Evolutionary conservation across 1,140 invertebrate species (phyloP).

Genomic region (Drosophila chauvacae): DNA sequence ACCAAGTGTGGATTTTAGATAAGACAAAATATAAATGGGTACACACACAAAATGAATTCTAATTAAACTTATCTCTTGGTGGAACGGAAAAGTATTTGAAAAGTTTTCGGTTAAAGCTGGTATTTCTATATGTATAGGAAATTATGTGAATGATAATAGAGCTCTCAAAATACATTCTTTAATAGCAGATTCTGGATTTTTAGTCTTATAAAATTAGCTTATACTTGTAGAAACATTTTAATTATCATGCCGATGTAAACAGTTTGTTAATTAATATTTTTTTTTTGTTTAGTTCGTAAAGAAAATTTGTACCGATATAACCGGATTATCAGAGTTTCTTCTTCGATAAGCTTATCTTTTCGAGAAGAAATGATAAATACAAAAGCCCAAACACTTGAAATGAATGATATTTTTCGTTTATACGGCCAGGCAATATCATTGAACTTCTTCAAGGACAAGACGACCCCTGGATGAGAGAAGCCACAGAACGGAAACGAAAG

Average conservation of each 20-base stretch:
- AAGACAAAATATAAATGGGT: neutral
- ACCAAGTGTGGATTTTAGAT: constrained; percentile 15
- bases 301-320: constrained; percentile 8
- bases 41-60: neutral
- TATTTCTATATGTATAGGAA: neutral
- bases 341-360: constrained; percentile 4
- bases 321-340: constrained; percentile 6
- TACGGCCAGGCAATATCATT: constrained; percentile 51
- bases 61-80: neutral
- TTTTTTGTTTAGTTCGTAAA: neutral
- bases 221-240: neutral
- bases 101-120: neutral
- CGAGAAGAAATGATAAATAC: constrained; percentile 45
- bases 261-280: constrained; percentile 1
- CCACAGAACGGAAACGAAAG: constrained; percentile 25
- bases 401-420: constrained; percentile 21
- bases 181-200: neutral
- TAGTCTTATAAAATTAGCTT: neutral
- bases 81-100: neutral
- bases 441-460: constrained; percentile 75
- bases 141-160: neutral
- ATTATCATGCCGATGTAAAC: neutral
- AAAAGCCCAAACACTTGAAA: constrained; percentile 38
- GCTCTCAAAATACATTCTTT: neutral
- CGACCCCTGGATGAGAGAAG: constrained; percentile 3